Percentiles rank a stretch among this genome's conserved stretches.
Conservation (phyloP, 2,888 invertebrate genomes). For the Leptinotarsa peninsularis region DNA sequence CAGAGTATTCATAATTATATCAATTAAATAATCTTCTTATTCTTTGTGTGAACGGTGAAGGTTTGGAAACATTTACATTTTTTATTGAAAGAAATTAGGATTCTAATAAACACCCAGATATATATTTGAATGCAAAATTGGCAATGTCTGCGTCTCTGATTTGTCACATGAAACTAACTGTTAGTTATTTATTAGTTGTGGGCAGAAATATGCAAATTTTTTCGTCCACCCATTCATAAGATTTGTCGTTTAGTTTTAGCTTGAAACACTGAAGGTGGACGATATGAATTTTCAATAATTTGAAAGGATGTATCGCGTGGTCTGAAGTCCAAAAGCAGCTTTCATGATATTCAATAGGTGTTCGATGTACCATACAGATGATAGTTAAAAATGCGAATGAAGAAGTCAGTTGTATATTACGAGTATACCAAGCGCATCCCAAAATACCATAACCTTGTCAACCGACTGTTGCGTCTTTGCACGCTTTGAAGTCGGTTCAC, state of each 20-base stretch:
- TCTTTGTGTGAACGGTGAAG: no score
- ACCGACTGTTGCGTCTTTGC: no score
- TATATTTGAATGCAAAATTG: neutral
- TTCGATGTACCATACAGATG: no score
- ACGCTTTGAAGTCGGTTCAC: no score
- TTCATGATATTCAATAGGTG: no score
- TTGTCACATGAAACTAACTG: neutral
- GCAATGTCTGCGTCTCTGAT: conserved; percentile 6
- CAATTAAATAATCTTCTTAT: no score
- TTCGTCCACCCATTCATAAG: neutral
- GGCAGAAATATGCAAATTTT: conserved; percentile 1
- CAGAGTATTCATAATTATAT: no score
- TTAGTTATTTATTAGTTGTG: neutral
- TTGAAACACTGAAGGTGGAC: neutral
- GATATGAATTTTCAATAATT: conserved; percentile 4
- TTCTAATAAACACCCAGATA: neutral
- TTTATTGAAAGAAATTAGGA: neutral
- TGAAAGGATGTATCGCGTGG: neutral
- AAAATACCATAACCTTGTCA: no score
- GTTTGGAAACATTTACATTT: no score
- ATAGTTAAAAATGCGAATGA: no score
- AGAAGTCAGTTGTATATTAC: no score
- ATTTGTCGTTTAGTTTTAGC: neutral
- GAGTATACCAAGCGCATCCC: no score
- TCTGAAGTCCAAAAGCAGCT: conserved; percentile 2